Evolutionary conservation across 2,888 invertebrate genomes (phyloP).

Genomic region (Pterostichus niger): DNA sequence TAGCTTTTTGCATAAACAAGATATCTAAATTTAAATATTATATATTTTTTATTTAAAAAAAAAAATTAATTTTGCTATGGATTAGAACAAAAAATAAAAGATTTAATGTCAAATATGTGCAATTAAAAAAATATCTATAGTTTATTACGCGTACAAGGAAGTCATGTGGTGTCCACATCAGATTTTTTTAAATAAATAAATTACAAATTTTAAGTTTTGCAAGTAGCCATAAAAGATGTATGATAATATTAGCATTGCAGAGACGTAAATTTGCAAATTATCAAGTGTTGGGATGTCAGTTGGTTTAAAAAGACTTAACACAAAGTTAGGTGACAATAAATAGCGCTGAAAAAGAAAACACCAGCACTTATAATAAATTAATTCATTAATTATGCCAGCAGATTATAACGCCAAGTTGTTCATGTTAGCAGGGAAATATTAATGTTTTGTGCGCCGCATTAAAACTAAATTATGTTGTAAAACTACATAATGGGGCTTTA

Average conservation of each 20-base stretch:
- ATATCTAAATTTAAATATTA: too few relatives aligned
- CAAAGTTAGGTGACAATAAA: constrained; percentile 27
- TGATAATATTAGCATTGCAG: not conserved
- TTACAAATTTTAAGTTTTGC: too few relatives aligned
- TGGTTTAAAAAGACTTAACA: constrained; percentile 29
- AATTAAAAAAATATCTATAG: too few relatives aligned
- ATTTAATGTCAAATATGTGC: too few relatives aligned
- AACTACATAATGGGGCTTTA: constrained; percentile 64
- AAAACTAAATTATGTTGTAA: constrained; percentile 64
- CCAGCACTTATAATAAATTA: constrained; percentile 45
- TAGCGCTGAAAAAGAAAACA: constrained; percentile 35
- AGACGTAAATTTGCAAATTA: constrained; percentile 16
- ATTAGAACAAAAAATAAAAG: too few relatives aligned
- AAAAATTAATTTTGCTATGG: too few relatives aligned
- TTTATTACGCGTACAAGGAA: too few relatives aligned
- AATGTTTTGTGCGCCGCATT: constrained; percentile 61
- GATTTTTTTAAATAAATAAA: too few relatives aligned
- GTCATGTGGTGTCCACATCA: too few relatives aligned
- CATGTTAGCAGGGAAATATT: constrained; percentile 55
- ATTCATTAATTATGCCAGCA: constrained; percentile 53
- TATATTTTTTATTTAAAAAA: too few relatives aligned
- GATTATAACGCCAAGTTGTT: constrained; percentile 58
- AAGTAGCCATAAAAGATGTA: not conserved
- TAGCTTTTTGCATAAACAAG: too few relatives aligned
- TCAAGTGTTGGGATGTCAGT: not conserved